A percentile compares a stretch with the other conserved stretches of the same genome.
Conservation (phyloP, 2,113 vertebrate genomes). For the Passer domesticus region DNA sequence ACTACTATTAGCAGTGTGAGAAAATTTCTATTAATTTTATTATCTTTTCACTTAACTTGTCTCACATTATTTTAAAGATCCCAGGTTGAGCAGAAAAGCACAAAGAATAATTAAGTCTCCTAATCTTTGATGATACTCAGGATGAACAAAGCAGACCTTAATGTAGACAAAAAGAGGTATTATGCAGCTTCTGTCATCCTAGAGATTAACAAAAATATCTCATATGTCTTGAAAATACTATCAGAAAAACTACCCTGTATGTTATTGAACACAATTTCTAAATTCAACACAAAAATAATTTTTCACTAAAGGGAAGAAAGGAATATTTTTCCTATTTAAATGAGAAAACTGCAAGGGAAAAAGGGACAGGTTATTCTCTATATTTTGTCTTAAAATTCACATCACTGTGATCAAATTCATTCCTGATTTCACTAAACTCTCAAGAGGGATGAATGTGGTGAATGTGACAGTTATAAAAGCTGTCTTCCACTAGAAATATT, state of each 20-base stretch:
- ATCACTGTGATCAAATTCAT: neutral
- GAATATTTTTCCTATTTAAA: neutral
- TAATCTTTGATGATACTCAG: neutral
- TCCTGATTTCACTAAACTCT: neutral
- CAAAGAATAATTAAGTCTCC: neutral
- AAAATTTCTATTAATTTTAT: neutral
- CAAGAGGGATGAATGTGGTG: neutral
- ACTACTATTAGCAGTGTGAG: neutral
- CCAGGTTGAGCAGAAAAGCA: neutral
- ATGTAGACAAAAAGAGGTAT: neutral
- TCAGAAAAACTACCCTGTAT: neutral
- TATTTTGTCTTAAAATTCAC: neutral
- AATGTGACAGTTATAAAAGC: neutral
- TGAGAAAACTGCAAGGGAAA: neutral
- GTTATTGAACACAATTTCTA: neutral
- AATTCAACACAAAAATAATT: neutral
- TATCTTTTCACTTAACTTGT: neutral
- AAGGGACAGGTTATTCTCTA: neutral
- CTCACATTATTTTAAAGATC: neutral
- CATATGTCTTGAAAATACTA: neutral
- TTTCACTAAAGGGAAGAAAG: neutral
- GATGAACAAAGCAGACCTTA: neutral
- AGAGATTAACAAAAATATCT: neutral
- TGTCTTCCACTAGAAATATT: neutral
- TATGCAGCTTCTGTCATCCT: neutral